phyloP scores from a whole-genome alignment of 2,797 vertebrate genomes.

The Lepidocolaptes lacrymiger region DNA sequence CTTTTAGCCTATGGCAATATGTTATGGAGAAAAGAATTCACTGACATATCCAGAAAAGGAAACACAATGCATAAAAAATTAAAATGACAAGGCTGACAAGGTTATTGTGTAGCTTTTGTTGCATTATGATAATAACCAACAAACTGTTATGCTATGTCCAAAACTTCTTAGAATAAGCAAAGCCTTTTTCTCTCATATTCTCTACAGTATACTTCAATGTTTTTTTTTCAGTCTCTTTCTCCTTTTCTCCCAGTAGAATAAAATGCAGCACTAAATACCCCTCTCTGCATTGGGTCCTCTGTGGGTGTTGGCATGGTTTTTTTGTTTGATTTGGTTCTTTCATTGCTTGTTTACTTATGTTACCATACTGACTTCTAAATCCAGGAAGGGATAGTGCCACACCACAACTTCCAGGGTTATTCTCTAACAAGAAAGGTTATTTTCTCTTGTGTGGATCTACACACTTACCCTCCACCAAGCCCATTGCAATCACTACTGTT shows the following conservation, averaged over 20 bases:
- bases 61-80: conserved; percentile 9
- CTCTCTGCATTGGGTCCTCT: background rate
- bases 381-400: background rate
- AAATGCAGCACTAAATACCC: background rate
- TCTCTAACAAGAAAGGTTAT: background rate
- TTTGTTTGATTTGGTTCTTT: background rate
- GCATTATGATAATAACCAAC: conserved; percentile 25
- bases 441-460: background rate
- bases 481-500: background rate
- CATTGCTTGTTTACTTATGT: background rate
- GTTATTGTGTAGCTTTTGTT: conserved; percentile 50
- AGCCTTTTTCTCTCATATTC: background rate
- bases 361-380: background rate
- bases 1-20: conserved; percentile 47
- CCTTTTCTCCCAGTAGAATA: background rate
- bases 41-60: conserved; percentile 31
- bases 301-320: background rate
- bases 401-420: background rate
- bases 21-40: conserved; percentile 25
- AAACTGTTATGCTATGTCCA: background rate
- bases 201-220: background rate
- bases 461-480: accelerated
- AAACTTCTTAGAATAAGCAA: background rate
- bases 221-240: background rate
- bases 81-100: conserved; percentile 59